These are phyloP conservation scores for Cottus gobio DNA, from an alignment of 2,113 vertebrate species.

Conservation along the genomic window DNA sequence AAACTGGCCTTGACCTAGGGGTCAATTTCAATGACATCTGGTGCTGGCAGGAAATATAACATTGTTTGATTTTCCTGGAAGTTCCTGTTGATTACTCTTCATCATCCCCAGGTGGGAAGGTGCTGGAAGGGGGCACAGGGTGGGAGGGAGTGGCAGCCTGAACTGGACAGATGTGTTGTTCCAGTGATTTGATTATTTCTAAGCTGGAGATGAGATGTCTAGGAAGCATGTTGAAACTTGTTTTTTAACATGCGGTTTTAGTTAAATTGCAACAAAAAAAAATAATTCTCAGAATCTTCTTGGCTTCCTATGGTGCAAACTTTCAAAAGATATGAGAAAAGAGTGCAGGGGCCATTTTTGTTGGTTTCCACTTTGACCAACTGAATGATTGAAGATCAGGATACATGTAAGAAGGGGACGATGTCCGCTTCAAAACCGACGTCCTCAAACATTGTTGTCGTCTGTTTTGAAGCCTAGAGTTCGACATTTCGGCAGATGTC, in stretches of 20 bases:
- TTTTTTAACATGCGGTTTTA: neutral
- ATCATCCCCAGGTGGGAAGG: constrained; percentile 39
- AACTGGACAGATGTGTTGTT: constrained; percentile 11
- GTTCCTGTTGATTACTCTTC: constrained; percentile 48
- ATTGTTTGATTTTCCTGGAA: constrained; percentile 52
- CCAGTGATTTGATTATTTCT: constrained; percentile 11
- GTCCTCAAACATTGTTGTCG: too few relatives aligned
- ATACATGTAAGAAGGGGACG: too few relatives aligned
- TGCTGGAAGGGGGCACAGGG: neutral
- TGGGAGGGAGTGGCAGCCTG: neutral
- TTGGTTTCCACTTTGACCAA: neutral
- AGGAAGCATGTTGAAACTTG: neutral
- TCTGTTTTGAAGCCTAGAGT: too few relatives aligned
- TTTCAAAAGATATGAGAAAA: neutral
- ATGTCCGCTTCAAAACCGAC: too few relatives aligned
- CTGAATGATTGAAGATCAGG: neutral
- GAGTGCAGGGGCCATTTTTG: neutral
- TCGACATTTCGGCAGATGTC: neutral
- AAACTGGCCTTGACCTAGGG: constrained; percentile 42
- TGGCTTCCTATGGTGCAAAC: neutral
- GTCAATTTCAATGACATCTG: constrained; percentile 44
- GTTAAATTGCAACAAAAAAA: neutral
- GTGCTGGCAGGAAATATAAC: constrained; percentile 34
- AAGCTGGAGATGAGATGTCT: neutral
- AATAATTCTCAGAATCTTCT: neutral